Conservation (phyloP, 1,140 invertebrate species). For the Aphelenchoides avenae region DNA sequence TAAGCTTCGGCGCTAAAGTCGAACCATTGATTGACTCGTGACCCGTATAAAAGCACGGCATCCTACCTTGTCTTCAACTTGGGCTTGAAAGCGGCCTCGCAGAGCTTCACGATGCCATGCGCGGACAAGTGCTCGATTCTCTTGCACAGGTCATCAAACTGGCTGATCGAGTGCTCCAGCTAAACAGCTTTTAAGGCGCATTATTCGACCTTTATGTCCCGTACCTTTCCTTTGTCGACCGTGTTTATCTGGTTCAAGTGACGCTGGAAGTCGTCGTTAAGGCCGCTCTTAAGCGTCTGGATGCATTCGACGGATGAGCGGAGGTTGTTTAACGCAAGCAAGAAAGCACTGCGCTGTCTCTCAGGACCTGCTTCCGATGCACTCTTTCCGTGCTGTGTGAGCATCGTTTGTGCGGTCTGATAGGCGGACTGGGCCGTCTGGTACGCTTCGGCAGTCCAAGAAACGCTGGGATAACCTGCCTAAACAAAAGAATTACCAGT, state of each 20-base stretch:
- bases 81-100: constrained; percentile 76
- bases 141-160: constrained; percentile 71
- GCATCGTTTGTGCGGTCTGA: too few species aligned
- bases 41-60: constrained; percentile 3
- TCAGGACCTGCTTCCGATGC: constrained; percentile 45
- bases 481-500: constrained; percentile 77
- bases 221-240: constrained; percentile 78
- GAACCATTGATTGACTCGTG: constrained; percentile 4
- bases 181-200: too few species aligned
- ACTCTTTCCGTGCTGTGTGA: constrained; percentile 52
- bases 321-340: constrained; percentile 47
- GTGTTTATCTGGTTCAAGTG: constrained; percentile 65
- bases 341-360: constrained; percentile 39
- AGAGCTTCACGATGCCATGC: constrained; percentile 78
- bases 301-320: constrained; percentile 37
- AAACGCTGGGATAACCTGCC: constrained; percentile 66
- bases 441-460: constrained; percentile 53
- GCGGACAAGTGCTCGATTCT: constrained; percentile 75
- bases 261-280: constrained; percentile 39
- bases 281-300: constrained; percentile 33
- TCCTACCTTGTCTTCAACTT: constrained; percentile 70
- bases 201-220: too few species aligned
- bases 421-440: constrained; percentile 56
- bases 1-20: constrained; percentile 33
- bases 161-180: constrained; percentile 65